Conservation (phyloP, 2,888 invertebrate species). For the Orchesellides sinensis region DNA sequence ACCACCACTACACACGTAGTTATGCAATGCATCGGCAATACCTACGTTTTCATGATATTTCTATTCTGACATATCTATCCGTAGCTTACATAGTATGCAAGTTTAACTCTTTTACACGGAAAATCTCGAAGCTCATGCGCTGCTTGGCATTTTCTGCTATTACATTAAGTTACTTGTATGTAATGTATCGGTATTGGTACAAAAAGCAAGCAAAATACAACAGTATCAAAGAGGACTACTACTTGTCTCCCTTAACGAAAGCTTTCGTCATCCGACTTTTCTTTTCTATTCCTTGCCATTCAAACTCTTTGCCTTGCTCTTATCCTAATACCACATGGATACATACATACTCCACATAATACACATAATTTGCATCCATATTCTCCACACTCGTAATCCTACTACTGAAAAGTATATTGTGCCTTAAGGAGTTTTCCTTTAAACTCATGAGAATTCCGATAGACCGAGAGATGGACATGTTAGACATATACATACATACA, state of each 20-base stretch:
- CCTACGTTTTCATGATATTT: slow-evolving; percentile 40
- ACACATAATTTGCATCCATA: too few species aligned
- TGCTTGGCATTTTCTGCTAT: slow-evolving; percentile 25
- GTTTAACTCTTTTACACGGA: neutral
- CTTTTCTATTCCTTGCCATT: neutral
- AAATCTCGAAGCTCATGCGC: slow-evolving; percentile 46
- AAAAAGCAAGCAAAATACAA: neutral
- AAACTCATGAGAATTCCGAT: too few species aligned
- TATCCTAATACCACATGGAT: neutral
- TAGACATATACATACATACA: too few species aligned
- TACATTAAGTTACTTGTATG: slow-evolving; percentile 37
- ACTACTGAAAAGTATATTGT: too few species aligned
- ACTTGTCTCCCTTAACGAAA: neutral
- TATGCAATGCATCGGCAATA: slow-evolving; percentile 36
- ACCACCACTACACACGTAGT: slow-evolving; percentile 24
- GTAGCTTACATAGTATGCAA: slow-evolving; percentile 1
- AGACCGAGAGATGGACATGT: too few species aligned
- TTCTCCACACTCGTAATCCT: too few species aligned
- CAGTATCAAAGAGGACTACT: slow-evolving; percentile 24
- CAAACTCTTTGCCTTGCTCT: neutral
- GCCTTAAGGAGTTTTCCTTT: too few species aligned
- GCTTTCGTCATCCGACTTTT: slow-evolving; percentile 41
- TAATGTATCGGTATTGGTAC: slow-evolving; percentile 22
- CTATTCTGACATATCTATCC: slow-evolving; percentile 46
- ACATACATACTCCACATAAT: neutral